These are phyloP conservation scores for Ceyx cyanopectus DNA, from an alignment of 2,113 vertebrate species.

Conservation along the genomic window DNA sequence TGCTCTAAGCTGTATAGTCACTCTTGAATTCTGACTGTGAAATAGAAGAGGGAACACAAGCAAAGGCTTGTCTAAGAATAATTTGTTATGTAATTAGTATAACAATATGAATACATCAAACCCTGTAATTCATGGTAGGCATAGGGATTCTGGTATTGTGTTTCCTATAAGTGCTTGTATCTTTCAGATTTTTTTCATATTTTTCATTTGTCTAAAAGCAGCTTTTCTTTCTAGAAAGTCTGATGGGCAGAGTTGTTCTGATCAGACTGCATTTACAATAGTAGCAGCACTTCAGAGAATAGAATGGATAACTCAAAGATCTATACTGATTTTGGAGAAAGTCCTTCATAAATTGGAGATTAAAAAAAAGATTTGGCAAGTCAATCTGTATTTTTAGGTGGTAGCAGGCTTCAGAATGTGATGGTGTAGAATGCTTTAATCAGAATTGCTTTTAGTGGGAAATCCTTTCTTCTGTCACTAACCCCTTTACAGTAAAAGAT, in stretches of 20 bases:
- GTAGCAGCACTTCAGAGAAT: neutral
- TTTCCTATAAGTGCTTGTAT: neutral
- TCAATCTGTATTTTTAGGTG: neutral
- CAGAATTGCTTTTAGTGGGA: slow-evolving; percentile 21
- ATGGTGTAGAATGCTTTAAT: neutral
- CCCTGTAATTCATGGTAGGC: neutral
- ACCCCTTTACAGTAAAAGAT: neutral
- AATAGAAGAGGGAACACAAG: neutral
- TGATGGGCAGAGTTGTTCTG: neutral
- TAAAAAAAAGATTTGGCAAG: neutral
- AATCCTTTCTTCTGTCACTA: slow-evolving; percentile 21
- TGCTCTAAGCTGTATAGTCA: neutral
- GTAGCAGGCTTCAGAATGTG: neutral
- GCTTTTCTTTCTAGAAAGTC: slow-evolving; percentile 18
- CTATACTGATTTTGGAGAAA: neutral
- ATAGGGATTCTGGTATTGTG: neutral
- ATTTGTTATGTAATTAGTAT: slow-evolving; percentile 35
- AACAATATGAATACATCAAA: slow-evolving; percentile 19
- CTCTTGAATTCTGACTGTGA: neutral
- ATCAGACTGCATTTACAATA: neutral
- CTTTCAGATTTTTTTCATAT: neutral
- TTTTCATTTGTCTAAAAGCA: slow-evolving; percentile 10
- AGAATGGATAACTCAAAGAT: slow-evolving; percentile 1
- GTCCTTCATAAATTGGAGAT: neutral
- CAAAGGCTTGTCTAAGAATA: slow-evolving; percentile 30